A percentile compares a stretch with the other conserved stretches of the same genome.
These are phyloP conservation scores for Margaritifera margaritifera DNA, from an alignment of 2,888 invertebrate genomes.

Conservation along the genomic window DNA sequence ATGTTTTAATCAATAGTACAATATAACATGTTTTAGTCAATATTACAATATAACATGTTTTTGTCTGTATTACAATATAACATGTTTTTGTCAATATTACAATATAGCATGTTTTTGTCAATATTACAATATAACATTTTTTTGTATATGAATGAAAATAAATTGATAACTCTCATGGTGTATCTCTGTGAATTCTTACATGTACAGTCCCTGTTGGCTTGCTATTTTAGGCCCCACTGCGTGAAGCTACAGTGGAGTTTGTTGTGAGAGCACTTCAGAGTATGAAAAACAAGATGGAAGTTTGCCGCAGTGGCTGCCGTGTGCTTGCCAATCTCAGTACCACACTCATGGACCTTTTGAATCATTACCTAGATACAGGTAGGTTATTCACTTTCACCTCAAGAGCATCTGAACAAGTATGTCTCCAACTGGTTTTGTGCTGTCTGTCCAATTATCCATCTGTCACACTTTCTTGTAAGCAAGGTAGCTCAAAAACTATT, in stretches of 20 bases:
- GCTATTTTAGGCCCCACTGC: slow-evolving; percentile 55
- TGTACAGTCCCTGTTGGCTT: not conserved
- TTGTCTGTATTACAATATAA: not conserved
- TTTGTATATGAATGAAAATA: not conserved
- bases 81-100: not conserved
- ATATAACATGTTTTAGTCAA: not conserved
- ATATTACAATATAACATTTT: not conserved
- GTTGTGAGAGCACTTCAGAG: slow-evolving; percentile 43
- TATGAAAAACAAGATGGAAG: slow-evolving; percentile 38
- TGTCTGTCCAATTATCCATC: no score
- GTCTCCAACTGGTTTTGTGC: no score
- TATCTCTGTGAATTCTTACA: no score
- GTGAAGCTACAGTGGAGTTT: slow-evolving; percentile 60
- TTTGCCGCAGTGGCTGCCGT: slow-evolving; percentile 57
- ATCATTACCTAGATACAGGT: slow-evolving; percentile 45
- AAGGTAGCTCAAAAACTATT: no score
- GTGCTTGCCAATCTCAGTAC: slow-evolving; percentile 53
- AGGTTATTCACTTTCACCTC: not conserved
- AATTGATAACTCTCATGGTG: not conserved
- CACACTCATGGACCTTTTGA: slow-evolving; percentile 40
- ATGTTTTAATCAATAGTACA: no score
- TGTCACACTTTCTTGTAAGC: no score
- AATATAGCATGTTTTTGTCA: not conserved
- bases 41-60: not conserved
- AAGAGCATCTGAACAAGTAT: no score